Base-by-base conservation (phyloP, 2,797 vertebrate genomes). In the Falco cherrug region DNA sequence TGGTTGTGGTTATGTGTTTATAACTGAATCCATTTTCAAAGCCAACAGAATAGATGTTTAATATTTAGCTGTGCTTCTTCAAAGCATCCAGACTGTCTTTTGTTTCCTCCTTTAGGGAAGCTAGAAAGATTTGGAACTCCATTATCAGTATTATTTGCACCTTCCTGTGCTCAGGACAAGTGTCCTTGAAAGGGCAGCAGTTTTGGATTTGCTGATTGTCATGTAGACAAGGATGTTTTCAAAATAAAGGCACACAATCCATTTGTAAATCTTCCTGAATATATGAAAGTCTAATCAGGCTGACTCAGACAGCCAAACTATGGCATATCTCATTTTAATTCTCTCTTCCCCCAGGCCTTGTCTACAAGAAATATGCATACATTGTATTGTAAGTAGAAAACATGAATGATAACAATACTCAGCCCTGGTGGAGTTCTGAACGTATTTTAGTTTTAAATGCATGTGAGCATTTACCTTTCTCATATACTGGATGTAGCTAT, bases 261-360 rank as follows among this genome's bases (percentile, higher is more conserved):
- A 63, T 96, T 96, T 95, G 93, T 94, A 95, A 94, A 87, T 95
- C 90, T 83, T 87, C 57, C 47, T 57, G 93, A 93, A 92, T 87
- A 74, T 84, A 82, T 94, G 95, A 95, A 97, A 96, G 91, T 92
- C 76, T 97, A 93, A 97, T 97, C 95, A 96, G 97, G 61, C 78
- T 92, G 92, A 81, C 50, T 90, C 82, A 94, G 94, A 73, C 73
- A 79, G 79, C 69, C 76, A 35, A 94, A 78, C 70, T 89, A 56
- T 33, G 13, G 74, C 24, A 31, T 41, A 67, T 83, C 90, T 97
- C 69, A 92, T 93, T 93, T 79, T 76, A 95, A 93, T 95, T 95
- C 89, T 79, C 48, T 95, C 65, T 96, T 96, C 64, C 87, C 79
- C 70, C 51, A 85, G 94, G 93, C 85, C 91, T 92, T 92, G 90